These are phyloP conservation scores for Ylistrum balloti DNA, from an alignment of 1,140 invertebrate genomes.

Conservation along the genomic window DNA sequence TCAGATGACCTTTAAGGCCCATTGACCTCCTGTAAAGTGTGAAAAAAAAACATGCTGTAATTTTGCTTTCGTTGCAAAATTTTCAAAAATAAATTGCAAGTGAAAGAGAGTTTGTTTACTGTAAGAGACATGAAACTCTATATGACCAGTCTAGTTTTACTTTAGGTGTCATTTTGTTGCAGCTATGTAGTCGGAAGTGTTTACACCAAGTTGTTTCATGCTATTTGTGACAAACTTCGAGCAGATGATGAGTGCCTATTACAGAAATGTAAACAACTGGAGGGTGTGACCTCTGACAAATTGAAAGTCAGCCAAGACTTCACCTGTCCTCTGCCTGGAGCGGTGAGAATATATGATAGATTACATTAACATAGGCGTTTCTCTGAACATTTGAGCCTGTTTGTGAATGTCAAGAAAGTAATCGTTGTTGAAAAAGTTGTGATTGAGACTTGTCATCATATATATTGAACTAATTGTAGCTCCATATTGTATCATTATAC, in stretches of 20 bases:
- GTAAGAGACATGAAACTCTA: too few species aligned
- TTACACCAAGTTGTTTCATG: constrained; percentile 72
- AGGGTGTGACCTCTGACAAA: constrained; percentile 65
- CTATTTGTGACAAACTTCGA: constrained; percentile 67
- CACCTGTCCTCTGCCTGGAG: constrained; percentile 70
- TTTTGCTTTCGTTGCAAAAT: too few species aligned
- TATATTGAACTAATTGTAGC: too few species aligned
- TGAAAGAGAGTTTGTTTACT: too few species aligned
- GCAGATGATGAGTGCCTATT: constrained; percentile 65
- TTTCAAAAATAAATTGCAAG: too few species aligned
- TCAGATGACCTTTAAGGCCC: too few species aligned
- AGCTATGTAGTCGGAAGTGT: constrained; percentile 75
- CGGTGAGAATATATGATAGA: constrained; percentile 66
- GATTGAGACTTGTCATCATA: not conserved
- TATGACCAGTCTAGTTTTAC: too few species aligned
- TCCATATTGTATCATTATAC: too few species aligned
- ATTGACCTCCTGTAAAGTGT: too few species aligned
- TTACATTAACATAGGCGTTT: not conserved
- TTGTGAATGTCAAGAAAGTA: too few species aligned
- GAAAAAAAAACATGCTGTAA: too few species aligned
- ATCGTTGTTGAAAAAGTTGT: not conserved
- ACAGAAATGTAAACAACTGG: constrained; percentile 68
- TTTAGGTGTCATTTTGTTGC: constrained; percentile 50
- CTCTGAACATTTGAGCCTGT: too few species aligned
- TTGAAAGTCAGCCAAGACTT: constrained; percentile 70